These are phyloP conservation scores for Phocoena sinus DNA, from an alignment of 2,113 vertebrate genomes.

Conservation along the genomic window DNA sequence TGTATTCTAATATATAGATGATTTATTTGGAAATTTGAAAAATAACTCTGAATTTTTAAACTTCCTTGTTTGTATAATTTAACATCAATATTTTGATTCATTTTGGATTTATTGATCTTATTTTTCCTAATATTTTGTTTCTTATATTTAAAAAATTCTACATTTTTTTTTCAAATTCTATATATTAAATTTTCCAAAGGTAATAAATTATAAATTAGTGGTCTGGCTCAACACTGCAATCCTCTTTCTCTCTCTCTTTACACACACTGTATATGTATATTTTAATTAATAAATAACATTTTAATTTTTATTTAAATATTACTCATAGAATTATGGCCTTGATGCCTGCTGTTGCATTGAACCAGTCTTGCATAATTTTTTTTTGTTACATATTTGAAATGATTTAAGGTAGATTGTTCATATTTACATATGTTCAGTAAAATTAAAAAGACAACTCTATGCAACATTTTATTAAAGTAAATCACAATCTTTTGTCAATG, in stretches of 20 bases:
- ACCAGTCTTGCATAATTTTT: not conserved
- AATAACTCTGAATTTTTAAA: not conserved
- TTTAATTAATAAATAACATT: not conserved
- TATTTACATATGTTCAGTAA: not conserved
- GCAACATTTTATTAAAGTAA: not conserved
- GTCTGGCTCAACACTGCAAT: not conserved
- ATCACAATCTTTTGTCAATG: not conserved
- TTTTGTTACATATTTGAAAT: not conserved
- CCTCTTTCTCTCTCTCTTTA: not conserved
- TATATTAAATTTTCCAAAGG: not conserved
- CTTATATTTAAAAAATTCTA: not conserved
- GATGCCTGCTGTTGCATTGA: not conserved
- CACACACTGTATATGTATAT: not conserved
- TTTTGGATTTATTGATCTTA: not conserved
- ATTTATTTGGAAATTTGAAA: not conserved
- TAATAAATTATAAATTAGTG: not conserved
- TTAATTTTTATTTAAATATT: not conserved
- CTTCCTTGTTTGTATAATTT: not conserved
- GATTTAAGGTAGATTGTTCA: not conserved
- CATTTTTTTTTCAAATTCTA: not conserved
- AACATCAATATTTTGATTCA: not conserved
- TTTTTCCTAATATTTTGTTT: not conserved
- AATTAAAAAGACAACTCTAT: not conserved
- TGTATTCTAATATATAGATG: not conserved
- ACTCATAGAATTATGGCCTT: not conserved